Evolutionary conservation across 2,797 vertebrate species (phyloP), one percentile per base, ranked within the genome.

Genomic region (Pipistrellus pygmaeus): DNA sequence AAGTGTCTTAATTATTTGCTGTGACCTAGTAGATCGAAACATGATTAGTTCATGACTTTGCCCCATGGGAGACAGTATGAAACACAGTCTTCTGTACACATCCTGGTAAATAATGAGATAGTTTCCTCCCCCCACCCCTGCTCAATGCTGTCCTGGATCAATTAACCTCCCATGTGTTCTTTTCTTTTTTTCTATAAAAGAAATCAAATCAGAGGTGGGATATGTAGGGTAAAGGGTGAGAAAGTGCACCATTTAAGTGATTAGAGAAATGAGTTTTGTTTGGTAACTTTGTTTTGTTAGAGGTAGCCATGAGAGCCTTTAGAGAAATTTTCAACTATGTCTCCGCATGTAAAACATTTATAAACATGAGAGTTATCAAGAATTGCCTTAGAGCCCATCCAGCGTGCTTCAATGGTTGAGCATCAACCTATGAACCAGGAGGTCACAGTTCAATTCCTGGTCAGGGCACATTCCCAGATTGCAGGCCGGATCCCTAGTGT

Each of bases 1-100:
- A 95, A 86, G 44, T 68, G 32, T 78, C 78, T 94, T 93, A 88
- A 84, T 95, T 95, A 95, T 95, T 95, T 94, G 14, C 81, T 95
- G 66, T 90, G 91, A 95, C 93, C 95, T 82, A 51, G 41, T 80
- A 64, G 57, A 90, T 96, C 0, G 13, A 27, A 90, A 64, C 85
- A 83, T 86, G 90, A 94, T 92, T 85, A 96, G 76, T 86, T 95
- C 71, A 89, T 94, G 38, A 57, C 15, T 46, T 68, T 90, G 38
- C 78, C 76, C 81, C 3, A 4, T 62, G 69, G 71, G 90, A 83
- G 57, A 75, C 25, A 25, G 25, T 88, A n/a, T 88, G 51, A 93
- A 81, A 60, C 9, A 64, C 12, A 53, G 53, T 73, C 69, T 72
- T 62, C 94, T 64, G 44, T 62, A 88, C 76, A 21, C 66, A 88